Evolutionary conservation across 1,140 invertebrate genomes (phyloP).

Genomic region (Lucilia sericata): DNA sequence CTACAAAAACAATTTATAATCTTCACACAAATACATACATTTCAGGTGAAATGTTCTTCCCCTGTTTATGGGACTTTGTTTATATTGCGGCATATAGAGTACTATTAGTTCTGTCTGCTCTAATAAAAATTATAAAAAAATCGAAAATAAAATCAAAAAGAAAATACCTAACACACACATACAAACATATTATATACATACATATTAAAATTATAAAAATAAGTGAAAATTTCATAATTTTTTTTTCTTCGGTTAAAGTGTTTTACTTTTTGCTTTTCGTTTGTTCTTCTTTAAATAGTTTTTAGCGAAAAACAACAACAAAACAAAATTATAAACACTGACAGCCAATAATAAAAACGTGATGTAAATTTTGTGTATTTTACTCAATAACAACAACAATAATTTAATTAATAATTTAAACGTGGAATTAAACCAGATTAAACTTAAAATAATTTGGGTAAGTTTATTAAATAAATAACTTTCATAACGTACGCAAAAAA

Average conservation of each 20-base stretch:
- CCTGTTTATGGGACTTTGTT: background rate
- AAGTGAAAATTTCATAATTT: background rate
- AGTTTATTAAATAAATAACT: background rate
- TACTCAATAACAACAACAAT: background rate
- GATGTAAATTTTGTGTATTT: background rate
- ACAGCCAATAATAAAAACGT: background rate
- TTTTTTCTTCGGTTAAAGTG: background rate
- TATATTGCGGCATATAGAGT: background rate
- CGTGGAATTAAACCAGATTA: background rate
- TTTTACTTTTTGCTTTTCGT: background rate
- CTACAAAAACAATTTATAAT: too few species aligned
- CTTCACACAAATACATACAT: background rate
- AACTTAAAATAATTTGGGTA: background rate
- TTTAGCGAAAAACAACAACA: background rate
- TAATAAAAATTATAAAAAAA: conserved; percentile 16
- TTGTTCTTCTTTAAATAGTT: background rate
- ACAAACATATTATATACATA: background rate
- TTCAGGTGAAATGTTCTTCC: background rate
- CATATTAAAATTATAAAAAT: background rate
- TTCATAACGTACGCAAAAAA: background rate
- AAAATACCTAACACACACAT: background rate
- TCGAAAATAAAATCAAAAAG: background rate
- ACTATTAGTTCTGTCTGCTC: background rate
- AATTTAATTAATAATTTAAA: background rate
- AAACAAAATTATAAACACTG: background rate